Conservation (phyloP, 30 jellyfish, hydroid and myxozoan species). For the Aurelia sp. region DNA sequence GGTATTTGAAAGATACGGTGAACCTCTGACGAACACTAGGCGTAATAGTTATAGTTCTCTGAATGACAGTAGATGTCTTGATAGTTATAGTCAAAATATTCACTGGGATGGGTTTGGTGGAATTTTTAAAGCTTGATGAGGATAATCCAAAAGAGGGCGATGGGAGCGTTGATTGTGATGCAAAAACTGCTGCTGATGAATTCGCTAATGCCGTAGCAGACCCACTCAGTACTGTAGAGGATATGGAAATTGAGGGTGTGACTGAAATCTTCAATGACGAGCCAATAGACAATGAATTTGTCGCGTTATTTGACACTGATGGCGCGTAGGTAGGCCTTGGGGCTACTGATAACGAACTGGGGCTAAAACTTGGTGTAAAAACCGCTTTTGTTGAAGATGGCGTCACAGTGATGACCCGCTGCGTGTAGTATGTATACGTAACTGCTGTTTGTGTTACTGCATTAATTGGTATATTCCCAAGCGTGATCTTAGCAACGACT, state of each 20-base stretch:
- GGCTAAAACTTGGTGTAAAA: neutral
- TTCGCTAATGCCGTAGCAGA: neutral
- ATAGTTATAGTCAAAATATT: conserved; percentile 34
- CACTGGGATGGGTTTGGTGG: neutral
- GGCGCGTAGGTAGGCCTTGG: neutral
- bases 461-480: conserved; percentile 47
- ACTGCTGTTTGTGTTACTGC: conserved; percentile 35
- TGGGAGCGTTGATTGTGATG: neutral
- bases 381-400: neutral
- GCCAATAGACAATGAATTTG: neutral
- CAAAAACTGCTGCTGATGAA: neutral
- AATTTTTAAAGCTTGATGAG: neutral
- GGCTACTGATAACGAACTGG: conserved; percentile 3
- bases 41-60: neutral
- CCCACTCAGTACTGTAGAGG: neutral
- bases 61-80: conserved; percentile 50
- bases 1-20: conserved; percentile 55
- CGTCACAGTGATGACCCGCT: conserved; percentile 14
- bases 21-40: conserved; percentile 61
- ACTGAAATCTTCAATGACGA: neutral
- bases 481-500: conserved; percentile 59
- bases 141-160: neutral
- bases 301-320: neutral
- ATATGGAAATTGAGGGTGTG: neutral
- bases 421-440: conserved; percentile 45